phyloP scores from a whole-genome alignment of 2,888 invertebrate species.

The Ormyrus thymus region DNA sequence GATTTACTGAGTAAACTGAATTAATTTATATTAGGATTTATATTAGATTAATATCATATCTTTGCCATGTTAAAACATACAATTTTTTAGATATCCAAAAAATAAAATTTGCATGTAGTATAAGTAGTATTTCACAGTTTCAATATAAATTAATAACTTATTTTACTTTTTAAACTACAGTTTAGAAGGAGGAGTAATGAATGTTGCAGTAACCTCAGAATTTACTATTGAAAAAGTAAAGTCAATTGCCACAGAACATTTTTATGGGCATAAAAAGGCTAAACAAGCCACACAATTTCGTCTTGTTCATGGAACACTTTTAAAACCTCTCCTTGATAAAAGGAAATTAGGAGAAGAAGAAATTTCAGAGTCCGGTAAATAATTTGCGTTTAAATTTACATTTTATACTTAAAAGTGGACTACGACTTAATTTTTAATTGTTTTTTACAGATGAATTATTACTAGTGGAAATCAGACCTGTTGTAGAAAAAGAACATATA shows the following conservation, averaged over 20 bases:
- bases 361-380: slow-evolving; percentile 65
- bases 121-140: neutral
- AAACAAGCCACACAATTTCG: slow-evolving; percentile 63
- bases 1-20: neutral
- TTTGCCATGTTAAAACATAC: neutral
- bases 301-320: slow-evolving; percentile 64
- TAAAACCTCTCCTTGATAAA: slow-evolving; percentile 65
- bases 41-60: neutral
- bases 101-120: no score
- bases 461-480: slow-evolving; percentile 64
- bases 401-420: neutral
- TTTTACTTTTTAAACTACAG: slow-evolving; percentile 57
- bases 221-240: slow-evolving; percentile 69
- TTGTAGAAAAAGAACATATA: slow-evolving; percentile 59
- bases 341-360: slow-evolving; percentile 64
- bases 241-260: slow-evolving; percentile 67
- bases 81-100: neutral
- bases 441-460: slow-evolving; percentile 67
- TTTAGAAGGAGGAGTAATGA: slow-evolving; percentile 66
- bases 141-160: neutral
- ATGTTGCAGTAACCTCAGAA: slow-evolving; percentile 64
- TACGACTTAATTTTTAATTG: no score
- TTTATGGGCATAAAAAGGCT: slow-evolving; percentile 65
- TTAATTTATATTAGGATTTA: neutral
- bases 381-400: neutral